Evolutionary conservation across 2,113 vertebrate genomes (phyloP), one percentile per base, ranked within the genome.

Genomic region (Probosciger aterrimus): DNA sequence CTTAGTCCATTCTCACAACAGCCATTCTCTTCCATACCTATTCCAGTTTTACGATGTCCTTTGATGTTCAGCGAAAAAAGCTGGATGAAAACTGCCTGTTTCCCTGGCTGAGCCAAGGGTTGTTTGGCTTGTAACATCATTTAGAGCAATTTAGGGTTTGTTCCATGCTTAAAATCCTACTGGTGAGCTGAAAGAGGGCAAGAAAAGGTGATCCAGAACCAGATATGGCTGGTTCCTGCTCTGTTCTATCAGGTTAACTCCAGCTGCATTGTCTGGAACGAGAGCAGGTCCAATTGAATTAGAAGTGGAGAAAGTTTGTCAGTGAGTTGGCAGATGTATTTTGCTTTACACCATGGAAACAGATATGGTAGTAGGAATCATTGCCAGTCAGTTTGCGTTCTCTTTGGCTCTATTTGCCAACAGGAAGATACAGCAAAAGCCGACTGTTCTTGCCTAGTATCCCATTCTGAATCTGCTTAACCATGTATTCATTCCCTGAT

Each of bases 281-380:
- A 91, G 44, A 87, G 25, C 91, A 85, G 53, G 67, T 90, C 92
- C 67, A 80, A 57, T 77, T 91, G 75, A 85, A 53, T 85, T 64
- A 82, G 70, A 96, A 95, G n/a, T 59, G 90, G 87, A 94, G 92
- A 87, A 94, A 90, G 84, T 92, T 89, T 94, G 75, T 95, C 74
- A 84, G 83, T 76, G 57, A 89, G 62, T 33, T 95, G 89, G 94
- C 92, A 93, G 71, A 80, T 93, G n/a, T 70, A 47, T 93, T 95
- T 94, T 94, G 75, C 46, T 91, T 92, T 79, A 49, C 35, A 55
- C 95, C 82, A 79, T 91, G 76, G 76, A 92, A 96, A 83, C 6
- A 9, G 94, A 94, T 95, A 82, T 75, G 60, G 85, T 74, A 81
- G 85, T 74, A 90, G 71, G 77, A 90, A 41, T 82, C 73, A 18